phyloP scores from a whole-genome alignment of 2,113 vertebrate species.

The Arvicanthis niloticus region DNA sequence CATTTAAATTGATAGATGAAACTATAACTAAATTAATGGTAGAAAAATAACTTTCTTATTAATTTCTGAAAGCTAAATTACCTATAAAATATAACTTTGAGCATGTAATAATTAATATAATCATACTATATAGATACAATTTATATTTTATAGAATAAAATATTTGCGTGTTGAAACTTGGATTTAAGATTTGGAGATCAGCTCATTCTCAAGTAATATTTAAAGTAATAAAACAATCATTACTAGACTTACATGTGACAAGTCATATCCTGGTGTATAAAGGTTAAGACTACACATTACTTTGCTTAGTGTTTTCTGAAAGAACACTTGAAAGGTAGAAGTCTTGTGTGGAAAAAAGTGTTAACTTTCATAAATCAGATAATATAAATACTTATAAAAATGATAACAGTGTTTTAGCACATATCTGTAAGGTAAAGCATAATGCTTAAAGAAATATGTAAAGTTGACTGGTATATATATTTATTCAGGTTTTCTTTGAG shows the following conservation, averaged over 20 bases:
- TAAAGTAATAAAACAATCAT: neutral
- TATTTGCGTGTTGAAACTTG: slow-evolving; percentile 38
- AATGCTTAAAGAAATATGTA: neutral
- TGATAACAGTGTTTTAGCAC: neutral
- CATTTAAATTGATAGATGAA: slow-evolving; percentile 83
- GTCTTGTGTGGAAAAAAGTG: neutral
- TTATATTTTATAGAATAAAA: slow-evolving; percentile 6
- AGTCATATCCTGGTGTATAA: neutral
- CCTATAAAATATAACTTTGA: slow-evolving; percentile 69
- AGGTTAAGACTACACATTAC: neutral
- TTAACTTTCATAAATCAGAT: neutral
- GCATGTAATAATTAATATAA: slow-evolving; percentile 47
- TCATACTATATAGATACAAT: neutral
- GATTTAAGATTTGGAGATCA: neutral
- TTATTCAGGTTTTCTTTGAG: neutral
- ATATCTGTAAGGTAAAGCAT: neutral
- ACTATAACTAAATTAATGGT: slow-evolving; percentile 78
- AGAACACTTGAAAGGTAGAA: neutral
- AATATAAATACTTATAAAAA: slow-evolving; percentile 34
- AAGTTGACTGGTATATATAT: neutral
- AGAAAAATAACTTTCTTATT: slow-evolving; percentile 76
- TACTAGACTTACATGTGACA: neutral
- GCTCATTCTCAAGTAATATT: neutral
- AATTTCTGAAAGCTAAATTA: slow-evolving; percentile 79
- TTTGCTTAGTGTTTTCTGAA: neutral